Base-by-base conservation (phyloP, 2,113 vertebrate genomes). In the Mesitornis unicolor region DNA sequence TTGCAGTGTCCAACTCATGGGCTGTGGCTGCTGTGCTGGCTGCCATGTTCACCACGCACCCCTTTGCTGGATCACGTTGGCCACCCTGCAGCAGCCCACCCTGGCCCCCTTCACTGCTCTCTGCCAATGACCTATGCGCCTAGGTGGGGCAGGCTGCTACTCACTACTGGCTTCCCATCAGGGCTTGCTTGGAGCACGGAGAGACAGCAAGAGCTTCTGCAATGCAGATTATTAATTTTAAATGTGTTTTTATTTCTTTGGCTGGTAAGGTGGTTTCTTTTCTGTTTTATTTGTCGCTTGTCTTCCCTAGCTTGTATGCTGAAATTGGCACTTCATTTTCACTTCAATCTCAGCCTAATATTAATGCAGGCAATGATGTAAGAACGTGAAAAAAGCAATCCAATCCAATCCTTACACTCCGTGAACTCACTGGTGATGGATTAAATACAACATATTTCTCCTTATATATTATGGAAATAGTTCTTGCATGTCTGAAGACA, bases 241-340 rank as follows among this genome's bases (percentile, higher is more conserved):
- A 93, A 91, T 64, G 29, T 59, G 36, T 29, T 88, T 91, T 54
- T 54, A 22, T 84, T 71, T 77, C 56, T 76, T 90, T 36, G 18
- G 33, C 8, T 63, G 24, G 51, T 64, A 61, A 95, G 42, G 79
- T 50, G 43, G n/a, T 61, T 97, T 87, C 33, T 69, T 60, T 96
- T 87, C 50, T 50, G 4, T 76, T 91, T 92, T 89, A 82, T 82
- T 93, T 87, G 75, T 90, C 0, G 0, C 84, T 95, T 96, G 85
- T 94, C 94, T 95, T 91, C 90, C 68, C 40, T 89, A 89, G 67
- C 68, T 83, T 93, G 65, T 88, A 83, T 84, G 83, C 92, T 88
- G 93, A 97, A 98, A 96, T 88, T 93, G 92, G 85, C 90, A 80
- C 64, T 95, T 96, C 84, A 92, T 97, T 93, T 96, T 80, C 93